Evolutionary conservation across 2,888 invertebrate genomes (phyloP).

Genomic region (Oxycera nigricornis): DNA sequence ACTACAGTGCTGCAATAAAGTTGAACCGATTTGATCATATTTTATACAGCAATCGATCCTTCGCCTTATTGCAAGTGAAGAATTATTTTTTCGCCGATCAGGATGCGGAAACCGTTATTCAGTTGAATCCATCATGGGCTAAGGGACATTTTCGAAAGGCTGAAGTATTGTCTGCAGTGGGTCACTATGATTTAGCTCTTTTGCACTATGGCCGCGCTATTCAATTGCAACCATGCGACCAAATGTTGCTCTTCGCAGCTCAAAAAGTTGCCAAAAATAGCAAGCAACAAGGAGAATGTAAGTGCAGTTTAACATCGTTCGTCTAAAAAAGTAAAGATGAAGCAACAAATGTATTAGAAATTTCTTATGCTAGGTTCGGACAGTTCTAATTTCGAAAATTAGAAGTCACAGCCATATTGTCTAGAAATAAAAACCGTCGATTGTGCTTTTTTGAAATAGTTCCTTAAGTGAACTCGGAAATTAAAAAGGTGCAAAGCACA

Average conservation of each 20-base stretch:
- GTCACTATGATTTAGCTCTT: constrained; percentile 71
- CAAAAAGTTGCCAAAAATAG: constrained; percentile 67
- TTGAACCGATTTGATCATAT: constrained; percentile 71
- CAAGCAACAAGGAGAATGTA: constrained; percentile 69
- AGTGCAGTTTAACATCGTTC: too few species aligned
- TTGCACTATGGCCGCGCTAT: constrained; percentile 74
- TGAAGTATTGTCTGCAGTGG: constrained; percentile 75
- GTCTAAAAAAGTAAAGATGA: too few species aligned
- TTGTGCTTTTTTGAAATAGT: too few species aligned
- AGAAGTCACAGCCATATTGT: too few species aligned
- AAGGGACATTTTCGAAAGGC: constrained; percentile 80
- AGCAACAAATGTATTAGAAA: too few species aligned
- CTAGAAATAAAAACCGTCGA: too few species aligned
- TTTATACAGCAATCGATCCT: constrained; percentile 80
- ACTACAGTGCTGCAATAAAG: constrained; percentile 82
- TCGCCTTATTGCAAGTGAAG: constrained; percentile 78
- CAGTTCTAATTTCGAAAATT: too few species aligned
- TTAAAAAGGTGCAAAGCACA: too few species aligned
- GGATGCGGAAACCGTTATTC: constrained; percentile 79
- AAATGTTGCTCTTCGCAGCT: constrained; percentile 69
- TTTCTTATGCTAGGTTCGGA: too few species aligned
- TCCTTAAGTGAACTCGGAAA: too few species aligned
- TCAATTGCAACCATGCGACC: constrained; percentile 72
- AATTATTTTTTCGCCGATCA: constrained; percentile 79
- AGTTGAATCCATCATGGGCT: constrained; percentile 78